Evolutionary conservation across 2,888 invertebrate genomes (phyloP), one percentile per base, ranked within the genome.

Genomic region (Hybos culiciformis): DNA sequence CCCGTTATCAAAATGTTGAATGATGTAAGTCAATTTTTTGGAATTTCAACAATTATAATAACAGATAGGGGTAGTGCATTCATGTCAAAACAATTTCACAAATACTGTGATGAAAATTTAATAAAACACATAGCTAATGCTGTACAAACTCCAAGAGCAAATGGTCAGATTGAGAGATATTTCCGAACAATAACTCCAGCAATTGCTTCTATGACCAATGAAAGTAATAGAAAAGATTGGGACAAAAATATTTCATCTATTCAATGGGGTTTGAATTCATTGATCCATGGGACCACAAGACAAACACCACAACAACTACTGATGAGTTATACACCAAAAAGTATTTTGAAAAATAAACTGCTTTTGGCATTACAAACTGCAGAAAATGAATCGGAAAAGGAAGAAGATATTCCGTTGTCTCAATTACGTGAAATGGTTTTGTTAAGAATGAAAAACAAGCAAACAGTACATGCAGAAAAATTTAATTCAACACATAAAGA

Each of bases 31-130:
- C 34, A 42, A 7, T 50, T 50, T 46, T 56, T 55, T 44, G 56
- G 55, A 3, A 48, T 49, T 8, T 55, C 56, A 11, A 40, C 34
- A 15, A 39, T 50, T 9, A 48, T 58, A 2, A 47, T 57, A 11
- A 50, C 50, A 2, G 54, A 57, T 45, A 44, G 53, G n/a, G 55
- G 55, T n/a, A 47, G 51, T 11, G 51, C 54, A 24, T 53, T 49
- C 39, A 51, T 46, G 1, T 48, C 55, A 1, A 45, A 48, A 23
- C 14, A 18, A 20, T 56, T 55, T 42, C 46, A 48, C 38, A 23
- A 49, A 4, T 53, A 53, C 32, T 53, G 50, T 41, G 38, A 47
- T 5, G 21, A 46, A 6, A 39, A 50, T 29, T 42, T 45, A 1
- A 52, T 57, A 5, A 36, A 48, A 21, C 56, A 56, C 36, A 38